These are phyloP conservation scores for Atractosteus spatula DNA, from an alignment of 2,113 vertebrate species.

Conservation along the genomic window DNA sequence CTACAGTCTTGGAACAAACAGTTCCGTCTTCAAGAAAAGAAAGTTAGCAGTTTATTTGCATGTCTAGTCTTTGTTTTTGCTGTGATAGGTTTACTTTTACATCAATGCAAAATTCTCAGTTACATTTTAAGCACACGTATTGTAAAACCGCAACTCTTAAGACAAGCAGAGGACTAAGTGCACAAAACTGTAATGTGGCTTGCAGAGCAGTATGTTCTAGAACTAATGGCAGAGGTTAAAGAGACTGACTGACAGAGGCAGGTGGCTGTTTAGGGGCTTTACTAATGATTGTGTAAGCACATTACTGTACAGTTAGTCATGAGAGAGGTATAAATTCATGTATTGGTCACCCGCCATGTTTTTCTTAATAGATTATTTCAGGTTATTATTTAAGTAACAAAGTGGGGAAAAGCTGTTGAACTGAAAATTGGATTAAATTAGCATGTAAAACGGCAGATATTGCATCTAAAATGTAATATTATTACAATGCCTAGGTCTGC, in stretches of 20 bases:
- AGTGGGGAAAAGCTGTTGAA: background rate
- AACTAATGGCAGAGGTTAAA: background rate
- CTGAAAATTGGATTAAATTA: background rate
- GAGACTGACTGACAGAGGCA: conserved; percentile 43
- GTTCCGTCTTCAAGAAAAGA: background rate
- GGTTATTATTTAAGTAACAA: conserved; percentile 12
- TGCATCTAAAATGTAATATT: too few species aligned
- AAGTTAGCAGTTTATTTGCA: conserved; percentile 16
- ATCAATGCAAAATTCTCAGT: too few species aligned
- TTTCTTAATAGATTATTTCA: conserved; percentile 38
- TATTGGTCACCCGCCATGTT: background rate
- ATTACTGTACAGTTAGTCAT: conserved; percentile 42
- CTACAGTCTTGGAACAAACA: too few species aligned
- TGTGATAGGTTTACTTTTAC: too few species aligned
- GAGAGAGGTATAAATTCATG: conserved; percentile 24
- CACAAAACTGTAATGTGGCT: background rate
- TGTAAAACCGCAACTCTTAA: background rate
- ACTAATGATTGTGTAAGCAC: conserved; percentile 15
- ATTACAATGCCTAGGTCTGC: too few species aligned
- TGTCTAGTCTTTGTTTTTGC: conserved; percentile 14
- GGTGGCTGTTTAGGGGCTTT: conserved; percentile 28
- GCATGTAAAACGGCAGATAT: background rate
- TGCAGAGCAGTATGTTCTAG: background rate
- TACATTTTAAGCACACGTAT: too few species aligned
- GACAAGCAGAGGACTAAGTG: background rate